phyloP scores from a whole-genome alignment of 2,888 invertebrate species.

The Artemia sinica region DNA sequence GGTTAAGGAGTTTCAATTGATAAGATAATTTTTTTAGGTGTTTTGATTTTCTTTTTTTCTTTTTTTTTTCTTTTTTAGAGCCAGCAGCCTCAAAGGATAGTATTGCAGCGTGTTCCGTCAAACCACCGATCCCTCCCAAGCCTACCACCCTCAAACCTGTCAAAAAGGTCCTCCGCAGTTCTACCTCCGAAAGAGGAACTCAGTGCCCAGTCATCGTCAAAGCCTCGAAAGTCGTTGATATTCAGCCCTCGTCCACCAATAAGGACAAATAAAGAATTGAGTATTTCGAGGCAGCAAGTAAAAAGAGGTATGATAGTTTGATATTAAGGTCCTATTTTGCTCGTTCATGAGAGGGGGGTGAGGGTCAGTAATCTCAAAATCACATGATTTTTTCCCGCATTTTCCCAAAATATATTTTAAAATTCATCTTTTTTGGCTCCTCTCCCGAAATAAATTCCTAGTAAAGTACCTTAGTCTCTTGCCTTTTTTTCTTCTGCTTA shows the following conservation, averaged over 20 bases:
- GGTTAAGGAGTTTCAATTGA: not conserved
- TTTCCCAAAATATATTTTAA: too few relatives aligned
- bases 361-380: too few relatives aligned
- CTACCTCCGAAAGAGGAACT: conserved; percentile 5
- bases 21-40: not conserved
- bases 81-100: not conserved
- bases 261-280: not conserved
- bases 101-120: conserved; percentile 14
- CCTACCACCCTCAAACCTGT: conserved; percentile 17
- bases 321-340: too few relatives aligned
- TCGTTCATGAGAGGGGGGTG: too few relatives aligned
- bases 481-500: too few relatives aligned
- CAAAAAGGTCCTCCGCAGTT: conserved; percentile 13
- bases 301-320: not conserved
- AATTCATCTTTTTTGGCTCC: too few relatives aligned
- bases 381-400: too few relatives aligned
- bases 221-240: not conserved
- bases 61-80: conserved; percentile 12
- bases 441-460: too few relatives aligned
- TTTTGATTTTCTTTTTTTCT: not conserved
- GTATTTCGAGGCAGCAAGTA: not conserved
- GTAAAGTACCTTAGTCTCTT: too few relatives aligned
- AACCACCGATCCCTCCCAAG: conserved; percentile 19
- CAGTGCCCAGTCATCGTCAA: not conserved
- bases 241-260: conserved; percentile 2